Base-by-base conservation (phyloP, 2,888 invertebrate species). In the Papilio elwesi region DNA sequence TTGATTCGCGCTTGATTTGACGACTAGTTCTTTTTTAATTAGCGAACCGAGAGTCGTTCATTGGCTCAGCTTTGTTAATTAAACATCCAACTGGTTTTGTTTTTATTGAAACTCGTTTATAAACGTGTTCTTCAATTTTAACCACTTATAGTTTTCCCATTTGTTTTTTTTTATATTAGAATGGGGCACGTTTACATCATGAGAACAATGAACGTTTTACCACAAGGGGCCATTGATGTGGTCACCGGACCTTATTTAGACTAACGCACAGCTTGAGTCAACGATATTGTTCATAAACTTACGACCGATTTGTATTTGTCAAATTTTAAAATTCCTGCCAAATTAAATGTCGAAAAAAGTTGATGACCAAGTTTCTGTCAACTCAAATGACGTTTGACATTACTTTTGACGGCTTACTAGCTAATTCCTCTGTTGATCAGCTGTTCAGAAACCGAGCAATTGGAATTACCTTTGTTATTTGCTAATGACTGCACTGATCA, bases 1-100 rank as follows among this genome's bases (percentile, higher is more conserved):
- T n/a, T n/a, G n/a, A n/a, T 57, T 57, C 11, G 36, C 55, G 55
- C 55, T 57, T 36, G 55, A 57, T 57, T 36, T 57, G 36, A 26
- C 55, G 12, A 36, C 36, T 13, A 57, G 36, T 36, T 26, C 26
- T 26, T 26, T 57, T 57, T 36, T 55, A 55, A 57, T 57, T 57
- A 57, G 26, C 55, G 55, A 12, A 6, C 36, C 36, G 55, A 57
- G 36, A 26, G 12, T 36, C 55, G 13, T 36, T 57, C 55, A 36
- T 36, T 57, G 55, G 12, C 55, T 55, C 55, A 5, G 6, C 55
- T 57, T 13, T 13, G 57, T 36, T 57, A 57, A 57, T 57, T 57
- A 57, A 57, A 55, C 16, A 55, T 55, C 4, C 57, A 13, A 57
- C 36, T 57, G 57, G 6, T 57, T 57, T 57, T 36, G 36, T 6